Conservation (phyloP, 2,797 vertebrate genomes). For the Lutjanus campechanus region DNA sequence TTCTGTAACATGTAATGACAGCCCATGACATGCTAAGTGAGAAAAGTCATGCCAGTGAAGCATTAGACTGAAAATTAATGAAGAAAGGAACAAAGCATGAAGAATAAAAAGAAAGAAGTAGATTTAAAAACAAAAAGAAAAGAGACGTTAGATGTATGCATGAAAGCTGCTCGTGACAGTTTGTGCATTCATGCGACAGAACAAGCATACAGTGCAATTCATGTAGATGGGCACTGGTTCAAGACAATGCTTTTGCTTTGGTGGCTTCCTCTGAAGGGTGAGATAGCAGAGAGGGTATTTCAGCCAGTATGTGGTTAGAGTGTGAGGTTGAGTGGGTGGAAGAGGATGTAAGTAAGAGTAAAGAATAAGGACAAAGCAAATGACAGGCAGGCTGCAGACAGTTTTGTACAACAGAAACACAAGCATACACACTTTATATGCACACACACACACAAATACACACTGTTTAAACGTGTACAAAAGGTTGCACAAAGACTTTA, state of each 20-base stretch:
- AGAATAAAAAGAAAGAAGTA: neutral
- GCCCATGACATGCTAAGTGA: neutral
- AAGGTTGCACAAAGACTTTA: neutral
- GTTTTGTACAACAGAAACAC: constrained; percentile 11
- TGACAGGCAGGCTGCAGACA: constrained; percentile 10
- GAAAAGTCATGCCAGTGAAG: constrained; percentile 9
- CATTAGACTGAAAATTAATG: neutral
- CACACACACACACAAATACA: neutral
- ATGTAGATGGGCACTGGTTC: constrained; percentile 36
- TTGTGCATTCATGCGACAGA: constrained; percentile 19
- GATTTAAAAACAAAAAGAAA: too few species aligned
- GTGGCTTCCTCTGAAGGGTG: constrained; percentile 63
- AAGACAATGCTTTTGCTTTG: constrained; percentile 55
- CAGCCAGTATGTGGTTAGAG: constrained; percentile 47
- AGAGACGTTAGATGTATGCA: neutral
- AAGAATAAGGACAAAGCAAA: constrained; percentile 39
- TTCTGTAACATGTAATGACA: neutral
- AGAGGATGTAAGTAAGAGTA: constrained; percentile 41
- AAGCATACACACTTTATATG: neutral
- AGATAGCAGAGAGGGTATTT: constrained; percentile 54
- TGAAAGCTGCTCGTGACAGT: neutral
- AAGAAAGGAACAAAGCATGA: neutral
- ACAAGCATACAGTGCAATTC: constrained; percentile 1
- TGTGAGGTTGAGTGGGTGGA: constrained; percentile 53
- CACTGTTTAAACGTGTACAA: neutral